Evolutionary conservation across 64 coral and sea anemone genomes (phyloP), one percentile per base, ranked within the genome.

Genomic region (Acropora tenuis): DNA sequence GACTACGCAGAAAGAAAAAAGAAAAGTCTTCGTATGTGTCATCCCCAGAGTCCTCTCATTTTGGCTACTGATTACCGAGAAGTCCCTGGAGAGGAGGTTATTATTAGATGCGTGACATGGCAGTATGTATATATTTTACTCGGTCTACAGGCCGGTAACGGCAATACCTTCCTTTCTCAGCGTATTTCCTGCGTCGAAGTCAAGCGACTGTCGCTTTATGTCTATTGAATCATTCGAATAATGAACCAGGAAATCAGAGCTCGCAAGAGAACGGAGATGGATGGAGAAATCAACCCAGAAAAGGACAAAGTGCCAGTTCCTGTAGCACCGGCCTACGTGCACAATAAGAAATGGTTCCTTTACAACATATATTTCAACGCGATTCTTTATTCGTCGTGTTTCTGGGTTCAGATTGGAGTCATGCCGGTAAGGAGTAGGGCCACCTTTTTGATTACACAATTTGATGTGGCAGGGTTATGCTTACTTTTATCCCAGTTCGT

Each of bases 371-470:
- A 98, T 89, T 93, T 98, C 1, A 95, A 95, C 77, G 94, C 94
- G 18, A 89, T 85, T 10, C 73, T 95, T 17, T 98, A 98, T 77
- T 95, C 97, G 1, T 81, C 93, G 1, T 98, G 97, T 84, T 98
- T 98, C 52, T 98, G 97, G 97, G 86, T 98, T 93, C 94, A 98
- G 71, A 74, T 98, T 42, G 94, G 94, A 48, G 94, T 95, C 3
- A 75, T 95, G 43, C 97, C 97, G 88, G 97, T 98, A 84, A 79
- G 89, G 76, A 11, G 18, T n/a, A 30, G 44, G 65, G 3, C 12
- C 30, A 48, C 1, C 13, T 40, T 53, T 30, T 77, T 15, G 42
- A 1, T 17, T 52, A 10, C 52, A 55, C 52, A 55, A 10, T 55
- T 55, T 5, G 0, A 55, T 55, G 6, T 8, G 3, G 52, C 10